Conservation (phyloP, 2,888 invertebrate genomes). For the Dicyrtomina minuta region DNA sequence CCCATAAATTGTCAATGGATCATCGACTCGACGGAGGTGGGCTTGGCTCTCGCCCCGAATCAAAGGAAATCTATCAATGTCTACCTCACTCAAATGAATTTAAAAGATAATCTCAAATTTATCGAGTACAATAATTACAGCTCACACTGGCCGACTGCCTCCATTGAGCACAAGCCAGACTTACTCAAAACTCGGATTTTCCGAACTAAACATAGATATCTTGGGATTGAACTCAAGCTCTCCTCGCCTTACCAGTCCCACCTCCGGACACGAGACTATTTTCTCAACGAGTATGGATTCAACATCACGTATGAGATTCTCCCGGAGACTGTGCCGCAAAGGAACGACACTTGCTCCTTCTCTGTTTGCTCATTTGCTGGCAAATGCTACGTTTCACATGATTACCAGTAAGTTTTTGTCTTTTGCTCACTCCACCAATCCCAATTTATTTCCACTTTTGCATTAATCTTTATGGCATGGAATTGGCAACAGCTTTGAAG, state of each 20-base stretch:
- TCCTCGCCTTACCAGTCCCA: slow-evolving; percentile 65
- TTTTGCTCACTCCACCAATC: slow-evolving; percentile 2
- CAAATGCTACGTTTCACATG: slow-evolving; percentile 66
- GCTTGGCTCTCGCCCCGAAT: slow-evolving; percentile 56
- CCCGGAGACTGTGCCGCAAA: slow-evolving; percentile 40
- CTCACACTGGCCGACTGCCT: slow-evolving; percentile 68
- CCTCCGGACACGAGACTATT: slow-evolving; percentile 74
- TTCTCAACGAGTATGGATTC: slow-evolving; percentile 85
- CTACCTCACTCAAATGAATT: slow-evolving; percentile 59
- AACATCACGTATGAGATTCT: slow-evolving; percentile 85
- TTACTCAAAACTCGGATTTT: slow-evolving; percentile 55
- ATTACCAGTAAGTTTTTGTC: slow-evolving; percentile 29
- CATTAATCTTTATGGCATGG: no score
- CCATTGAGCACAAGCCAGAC: slow-evolving; percentile 53
- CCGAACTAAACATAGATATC: slow-evolving; percentile 63
- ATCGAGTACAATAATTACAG: slow-evolving; percentile 61
- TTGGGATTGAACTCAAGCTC: slow-evolving; percentile 76
- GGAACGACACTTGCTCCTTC: slow-evolving; percentile 66
- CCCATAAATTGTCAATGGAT: slow-evolving; percentile 86
- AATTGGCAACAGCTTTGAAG: no score
- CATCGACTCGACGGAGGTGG: slow-evolving; percentile 70
- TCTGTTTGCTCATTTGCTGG: slow-evolving; percentile 82
- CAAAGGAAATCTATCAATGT: slow-evolving; percentile 28
- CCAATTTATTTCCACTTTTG: background rate
- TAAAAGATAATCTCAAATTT: slow-evolving; percentile 68